Conservation (phyloP, 2,888 invertebrate genomes). For the Archips xylosteana region DNA sequence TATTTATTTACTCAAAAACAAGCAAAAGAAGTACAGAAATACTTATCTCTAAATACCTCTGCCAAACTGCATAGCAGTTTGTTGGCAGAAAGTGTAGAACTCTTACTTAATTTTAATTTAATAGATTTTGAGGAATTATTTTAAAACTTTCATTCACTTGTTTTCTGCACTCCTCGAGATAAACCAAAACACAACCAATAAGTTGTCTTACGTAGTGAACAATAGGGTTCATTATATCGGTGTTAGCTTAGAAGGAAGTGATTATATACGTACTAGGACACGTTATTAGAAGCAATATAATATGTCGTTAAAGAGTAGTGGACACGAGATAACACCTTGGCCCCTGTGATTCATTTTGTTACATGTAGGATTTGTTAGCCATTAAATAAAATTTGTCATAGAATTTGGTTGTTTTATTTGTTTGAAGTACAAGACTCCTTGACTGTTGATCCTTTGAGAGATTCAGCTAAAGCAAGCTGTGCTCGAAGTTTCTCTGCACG, state of each 20-base stretch:
- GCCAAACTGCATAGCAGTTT: too few relatives aligned
- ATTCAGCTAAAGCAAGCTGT: too few relatives aligned
- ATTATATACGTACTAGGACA: conserved; percentile 53
- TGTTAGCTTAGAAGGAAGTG: conserved; percentile 52
- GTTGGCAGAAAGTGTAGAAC: too few relatives aligned
- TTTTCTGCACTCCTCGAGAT: conserved; percentile 19
- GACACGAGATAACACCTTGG: conserved; percentile 76
- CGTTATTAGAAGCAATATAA: conserved; percentile 62
- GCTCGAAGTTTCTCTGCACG: too few relatives aligned
- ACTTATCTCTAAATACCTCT: too few relatives aligned
- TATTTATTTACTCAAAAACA: too few relatives aligned
- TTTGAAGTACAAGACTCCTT: background rate
- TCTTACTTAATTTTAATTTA: too few relatives aligned
- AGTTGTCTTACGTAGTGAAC: conserved; percentile 28
- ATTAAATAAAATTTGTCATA: conserved; percentile 76
- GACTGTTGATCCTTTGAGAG: too few relatives aligned
- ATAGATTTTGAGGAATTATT: background rate
- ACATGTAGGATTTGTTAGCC: conserved; percentile 77
- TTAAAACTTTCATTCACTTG: background rate
- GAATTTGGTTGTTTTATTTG: conserved; percentile 43
- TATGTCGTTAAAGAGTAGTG: conserved; percentile 57
- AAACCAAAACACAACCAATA: conserved; percentile 21
- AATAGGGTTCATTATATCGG: conserved; percentile 60
- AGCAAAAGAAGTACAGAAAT: too few relatives aligned
- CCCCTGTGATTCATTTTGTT: conserved; percentile 84